Base-by-base conservation (phyloP, 2,888 invertebrate genomes). In the Eubasilissa splendida region DNA sequence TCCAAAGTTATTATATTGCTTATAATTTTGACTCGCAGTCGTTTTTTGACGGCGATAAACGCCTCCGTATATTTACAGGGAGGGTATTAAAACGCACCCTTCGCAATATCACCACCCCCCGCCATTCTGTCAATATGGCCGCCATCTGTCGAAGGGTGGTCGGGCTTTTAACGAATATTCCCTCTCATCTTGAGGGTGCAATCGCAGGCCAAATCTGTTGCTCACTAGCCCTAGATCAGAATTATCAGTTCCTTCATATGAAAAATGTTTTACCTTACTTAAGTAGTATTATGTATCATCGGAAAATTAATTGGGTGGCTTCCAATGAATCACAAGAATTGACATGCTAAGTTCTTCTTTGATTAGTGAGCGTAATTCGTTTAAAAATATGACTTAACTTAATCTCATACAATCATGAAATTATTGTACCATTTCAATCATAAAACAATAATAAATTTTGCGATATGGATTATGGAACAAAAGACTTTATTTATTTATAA, bases 131-230 rank as follows among this genome's bases (percentile, higher is more conserved):
- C 80, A 77, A 80, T 81, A 77, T 75, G 76, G 66, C 80, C 70
- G 66, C 80, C 80, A 80, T 76, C 76, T 80, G 80, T 33, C 63
- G 63, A 71, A 42, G 76, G 79, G 76, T 50, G 70, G 75, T 58
- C 33, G 79, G 81, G 60, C 78, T 78, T 81, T 81, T 78, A 81
- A 79, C 81, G 76, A 81, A 81, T 31, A 33, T 22, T 54, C 14
- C 65, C 76, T 22, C 65, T 31, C 53, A 9, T 73, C 71, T 73
- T n/a, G 56, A 56, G 71, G 58, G 71, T 56, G 54, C 22, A 54
- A 73, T 56, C 14, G 14, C 53, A 12, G 42, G 11, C 33, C 58
- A 31, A 73, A 73, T 56, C 71, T 73, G 71, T 73, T 73, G 71
- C 71, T 73, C 56, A 22, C 71, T 31, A 73, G 11, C 58, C 71